phyloP scores from a whole-genome alignment of 1,140 invertebrate genomes.

The Pomacea maculata region DNA sequence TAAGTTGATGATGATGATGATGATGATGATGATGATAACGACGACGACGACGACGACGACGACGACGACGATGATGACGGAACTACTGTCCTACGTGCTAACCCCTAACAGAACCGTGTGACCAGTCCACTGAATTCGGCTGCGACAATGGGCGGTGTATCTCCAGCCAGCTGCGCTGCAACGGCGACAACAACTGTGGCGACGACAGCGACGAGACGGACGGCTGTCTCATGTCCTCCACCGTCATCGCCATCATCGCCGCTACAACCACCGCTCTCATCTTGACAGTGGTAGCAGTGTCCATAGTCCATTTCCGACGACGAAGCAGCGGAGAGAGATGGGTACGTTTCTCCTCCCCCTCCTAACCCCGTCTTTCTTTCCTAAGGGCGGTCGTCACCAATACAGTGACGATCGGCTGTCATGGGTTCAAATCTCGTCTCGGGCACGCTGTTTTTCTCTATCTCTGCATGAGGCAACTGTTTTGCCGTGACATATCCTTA shows the following conservation, averaged over 20 bases:
- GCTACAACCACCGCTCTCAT: neutral
- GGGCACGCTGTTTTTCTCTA: too few relatives aligned
- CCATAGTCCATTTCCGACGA: neutral
- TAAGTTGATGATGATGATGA: too few relatives aligned
- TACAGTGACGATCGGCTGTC: too few relatives aligned
- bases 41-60: too few relatives aligned
- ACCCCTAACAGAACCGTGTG: conserved; percentile 12
- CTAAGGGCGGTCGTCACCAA: too few relatives aligned
- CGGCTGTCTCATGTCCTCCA: conserved; percentile 13
- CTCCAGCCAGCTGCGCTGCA: neutral
- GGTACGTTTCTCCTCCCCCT: neutral
- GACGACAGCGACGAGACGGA: conserved; percentile 21
- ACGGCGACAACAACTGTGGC: conserved; percentile 21
- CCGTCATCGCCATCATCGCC: conserved; percentile 13
- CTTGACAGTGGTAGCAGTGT: conserved; percentile 1
- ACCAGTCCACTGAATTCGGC: conserved; percentile 4
- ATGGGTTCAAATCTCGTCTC: too few relatives aligned
- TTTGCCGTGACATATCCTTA: too few relatives aligned
- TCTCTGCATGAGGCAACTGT: too few relatives aligned
- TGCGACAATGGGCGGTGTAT: conserved; percentile 22
- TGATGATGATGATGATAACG: too few relatives aligned
- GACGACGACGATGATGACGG: too few relatives aligned
- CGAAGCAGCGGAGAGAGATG: neutral
- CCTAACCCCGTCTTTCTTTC: too few relatives aligned
- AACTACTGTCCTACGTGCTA: too few relatives aligned